Evolutionary conservation across 2,888 invertebrate species (phyloP).

Genomic region (Rhimphoctona megacephalus): DNA sequence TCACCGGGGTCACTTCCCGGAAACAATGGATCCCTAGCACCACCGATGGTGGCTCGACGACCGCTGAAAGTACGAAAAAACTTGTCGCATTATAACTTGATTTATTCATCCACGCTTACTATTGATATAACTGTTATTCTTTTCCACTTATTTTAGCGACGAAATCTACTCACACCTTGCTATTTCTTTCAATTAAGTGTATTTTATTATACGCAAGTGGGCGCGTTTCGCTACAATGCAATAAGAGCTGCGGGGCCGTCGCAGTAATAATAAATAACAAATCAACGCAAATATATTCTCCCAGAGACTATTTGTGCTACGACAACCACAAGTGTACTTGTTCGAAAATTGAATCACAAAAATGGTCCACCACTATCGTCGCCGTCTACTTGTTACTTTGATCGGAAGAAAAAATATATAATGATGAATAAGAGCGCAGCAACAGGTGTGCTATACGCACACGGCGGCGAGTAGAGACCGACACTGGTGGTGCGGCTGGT

Average conservation of each 20-base stretch:
- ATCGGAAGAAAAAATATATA: background rate
- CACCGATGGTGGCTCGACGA: background rate
- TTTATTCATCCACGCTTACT: background rate
- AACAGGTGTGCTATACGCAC: background rate
- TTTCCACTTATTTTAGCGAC: too few relatives aligned
- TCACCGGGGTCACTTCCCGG: conserved; percentile 81
- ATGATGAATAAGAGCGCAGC: background rate
- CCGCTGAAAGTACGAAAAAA: conserved; percentile 56
- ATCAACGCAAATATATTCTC: background rate
- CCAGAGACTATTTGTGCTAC: background rate
- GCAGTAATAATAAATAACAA: background rate
- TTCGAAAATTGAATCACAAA: background rate
- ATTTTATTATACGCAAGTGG: background rate
- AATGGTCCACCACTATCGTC: background rate
- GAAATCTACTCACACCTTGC: background rate
- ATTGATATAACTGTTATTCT: background rate
- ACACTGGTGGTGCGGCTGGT: background rate
- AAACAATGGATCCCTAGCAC: conserved; percentile 61
- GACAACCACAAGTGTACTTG: background rate
- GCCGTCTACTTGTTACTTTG: background rate
- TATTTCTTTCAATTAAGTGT: background rate
- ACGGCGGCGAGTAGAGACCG: background rate
- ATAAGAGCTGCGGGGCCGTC: too few relatives aligned
- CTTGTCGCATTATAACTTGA: conserved; percentile 15
- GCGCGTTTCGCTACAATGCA: background rate